Evolutionary conservation across 37 sponge, comb jelly and placozoan genomes (phyloP), one percentile per base, ranked within the genome.

Genomic region (Chondrilla cf. caribensis): DNA sequence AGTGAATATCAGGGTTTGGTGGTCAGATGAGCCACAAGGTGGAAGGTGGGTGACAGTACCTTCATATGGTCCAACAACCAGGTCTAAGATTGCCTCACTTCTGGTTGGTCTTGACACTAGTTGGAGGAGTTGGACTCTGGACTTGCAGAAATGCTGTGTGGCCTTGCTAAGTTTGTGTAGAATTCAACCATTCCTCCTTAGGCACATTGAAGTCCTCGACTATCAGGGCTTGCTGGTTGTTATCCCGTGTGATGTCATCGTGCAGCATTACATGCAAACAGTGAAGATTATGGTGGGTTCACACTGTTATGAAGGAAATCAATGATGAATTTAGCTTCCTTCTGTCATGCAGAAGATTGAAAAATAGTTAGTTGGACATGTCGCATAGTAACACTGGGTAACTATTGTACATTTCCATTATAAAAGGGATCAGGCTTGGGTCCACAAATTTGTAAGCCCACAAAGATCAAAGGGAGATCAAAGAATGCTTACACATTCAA

Each of bases 11-110:
- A 73, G 76, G 76, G 76, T 73, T 25, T 73, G 76, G 44, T 73
- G 76, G 43, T 73, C 76, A 39, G 76, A 73, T 73, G 76, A 73
- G 25, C 76, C 76, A 73, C 76, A 73, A 22, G 36, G 43, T 73
- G 76, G 76, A 40, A 73, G 76, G 43, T 73, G 76, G 76, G 43
- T 73, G 76, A 73, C 76, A 18, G 44, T 25, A 2, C 42, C 76
- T 15, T 73, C 43, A 73, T 73, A 73, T 73, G 76, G 76, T 0
- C 76, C 43, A 24, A 73, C 24, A 25, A 73, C 76, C 44, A 42
- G 43, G 40, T 73, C 76, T 73, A 73, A 25, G 25, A 73, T 73
- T 73, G 76, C 76, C 76, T 73, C 76, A 11, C 76, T 43, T 7
- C 76, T 17, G 15, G 76, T 73, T 9, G 76, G 76, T 39, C 44